Percentiles rank a stretch among this genome's conserved stretches.
phyloP scores from a whole-genome alignment of 2,888 invertebrate species.

The Oligia strigilis region DNA sequence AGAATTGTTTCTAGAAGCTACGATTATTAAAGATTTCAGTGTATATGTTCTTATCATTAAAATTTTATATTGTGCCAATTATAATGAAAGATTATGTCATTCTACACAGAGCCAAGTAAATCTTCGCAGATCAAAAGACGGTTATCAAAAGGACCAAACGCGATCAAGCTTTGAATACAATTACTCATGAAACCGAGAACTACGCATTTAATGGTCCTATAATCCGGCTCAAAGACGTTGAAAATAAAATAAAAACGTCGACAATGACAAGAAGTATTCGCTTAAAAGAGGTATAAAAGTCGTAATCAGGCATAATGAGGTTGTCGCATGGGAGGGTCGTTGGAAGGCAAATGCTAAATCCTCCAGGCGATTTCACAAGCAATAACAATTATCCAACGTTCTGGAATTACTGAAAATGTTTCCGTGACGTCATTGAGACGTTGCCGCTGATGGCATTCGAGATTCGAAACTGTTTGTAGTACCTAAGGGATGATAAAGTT shows the following conservation, averaged over 20 bases:
- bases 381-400: constrained; percentile 76
- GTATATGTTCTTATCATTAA: too few species aligned
- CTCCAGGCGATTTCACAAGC: constrained; percentile 69
- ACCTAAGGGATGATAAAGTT: constrained; percentile 3
- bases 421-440: constrained; percentile 67
- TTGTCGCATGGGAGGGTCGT: constrained; percentile 64
- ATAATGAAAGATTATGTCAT: not conserved
- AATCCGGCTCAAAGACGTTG: constrained; percentile 28
- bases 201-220: constrained; percentile 24
- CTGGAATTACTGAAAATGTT: constrained; percentile 71
- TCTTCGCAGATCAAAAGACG: not conserved
- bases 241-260: constrained; percentile 44
- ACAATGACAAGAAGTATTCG: constrained; percentile 52
- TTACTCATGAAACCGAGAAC: constrained; percentile 17
- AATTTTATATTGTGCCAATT: not conserved
- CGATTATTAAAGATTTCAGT: not conserved
- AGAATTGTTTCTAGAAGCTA: not conserved
- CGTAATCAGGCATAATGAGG: constrained; percentile 64
- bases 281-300: constrained; percentile 57
- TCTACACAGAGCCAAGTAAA: not conserved
- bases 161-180: not conserved
- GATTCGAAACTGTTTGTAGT: constrained; percentile 32
- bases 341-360: constrained; percentile 62
- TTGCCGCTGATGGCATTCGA: constrained; percentile 24
- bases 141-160: constrained; percentile 8